Evolutionary conservation across 2,113 vertebrate genomes (phyloP).

Genomic region (Phalacrocorax carbo): DNA sequence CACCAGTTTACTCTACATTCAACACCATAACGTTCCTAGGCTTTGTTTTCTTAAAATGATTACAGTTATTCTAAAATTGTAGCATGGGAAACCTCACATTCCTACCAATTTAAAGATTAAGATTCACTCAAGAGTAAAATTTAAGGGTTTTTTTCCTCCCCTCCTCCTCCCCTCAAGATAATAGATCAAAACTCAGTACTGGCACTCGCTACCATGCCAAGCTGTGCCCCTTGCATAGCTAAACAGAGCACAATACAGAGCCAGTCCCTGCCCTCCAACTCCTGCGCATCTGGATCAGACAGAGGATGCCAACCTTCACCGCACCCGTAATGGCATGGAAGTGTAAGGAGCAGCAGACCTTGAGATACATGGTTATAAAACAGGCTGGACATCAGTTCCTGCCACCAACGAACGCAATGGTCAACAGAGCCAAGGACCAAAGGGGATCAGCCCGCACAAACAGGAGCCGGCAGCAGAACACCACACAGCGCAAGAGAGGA

Average conservation of each 20-base stretch:
- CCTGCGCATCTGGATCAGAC: not conserved
- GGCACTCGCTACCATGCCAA: not conserved
- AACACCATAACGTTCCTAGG: not conserved
- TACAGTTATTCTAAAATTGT: slow-evolving; percentile 21
- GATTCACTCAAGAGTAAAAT: slow-evolving; percentile 23
- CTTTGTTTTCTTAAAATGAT: slow-evolving; percentile 47
- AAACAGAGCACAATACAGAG: not conserved
- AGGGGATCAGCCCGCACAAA: not conserved
- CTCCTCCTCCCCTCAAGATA: not conserved
- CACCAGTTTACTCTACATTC: not conserved
- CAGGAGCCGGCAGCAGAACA: not conserved
- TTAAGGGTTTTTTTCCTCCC: not conserved
- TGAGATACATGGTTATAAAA: not conserved
- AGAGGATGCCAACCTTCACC: not conserved
- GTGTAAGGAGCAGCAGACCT: not conserved
- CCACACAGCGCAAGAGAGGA: not conserved
- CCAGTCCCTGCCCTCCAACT: not conserved
- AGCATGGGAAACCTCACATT: not conserved
- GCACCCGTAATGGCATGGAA: not conserved
- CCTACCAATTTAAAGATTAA: slow-evolving; percentile 32
- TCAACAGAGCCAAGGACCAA: not conserved
- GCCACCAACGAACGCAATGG: not conserved
- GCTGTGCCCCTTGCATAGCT: not conserved
- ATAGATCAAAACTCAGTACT: not conserved
- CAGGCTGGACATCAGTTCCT: not conserved